These are phyloP conservation scores for Lasioglossum baleicum DNA, from an alignment of 1,140 invertebrate genomes.

Conservation along the genomic window DNA sequence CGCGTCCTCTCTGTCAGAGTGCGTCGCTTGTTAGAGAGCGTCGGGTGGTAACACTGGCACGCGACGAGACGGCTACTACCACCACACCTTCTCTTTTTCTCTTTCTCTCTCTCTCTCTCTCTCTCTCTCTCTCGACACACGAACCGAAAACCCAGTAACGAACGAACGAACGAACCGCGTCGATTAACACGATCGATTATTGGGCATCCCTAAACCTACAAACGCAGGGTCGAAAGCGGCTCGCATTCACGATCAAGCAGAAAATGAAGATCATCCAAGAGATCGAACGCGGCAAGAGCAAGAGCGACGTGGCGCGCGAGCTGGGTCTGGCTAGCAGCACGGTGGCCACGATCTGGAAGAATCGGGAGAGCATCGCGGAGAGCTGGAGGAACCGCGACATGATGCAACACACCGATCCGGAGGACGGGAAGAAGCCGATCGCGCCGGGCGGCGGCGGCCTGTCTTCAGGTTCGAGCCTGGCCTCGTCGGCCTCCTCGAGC, in stretches of 20 bases:
- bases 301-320: slow-evolving; percentile 82
- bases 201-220: slow-evolving; percentile 65
- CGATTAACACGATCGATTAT: slow-evolving; percentile 67
- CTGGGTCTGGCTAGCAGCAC: slow-evolving; percentile 82
- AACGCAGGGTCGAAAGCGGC: slow-evolving; percentile 82
- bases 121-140: too few relatives aligned
- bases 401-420: slow-evolving; percentile 70
- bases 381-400: slow-evolving; percentile 78
- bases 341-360: slow-evolving; percentile 83
- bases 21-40: slow-evolving; percentile 27
- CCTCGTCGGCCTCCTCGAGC: background rate
- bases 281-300: slow-evolving; percentile 82
- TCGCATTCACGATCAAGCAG: slow-evolving; percentile 83
- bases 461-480: slow-evolving; percentile 32
- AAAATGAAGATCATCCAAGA: slow-evolving; percentile 84
- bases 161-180: background rate
- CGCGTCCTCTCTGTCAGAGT: slow-evolving; percentile 19
- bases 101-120: too few relatives aligned
- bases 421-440: slow-evolving; percentile 45
- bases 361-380: slow-evolving; percentile 81
- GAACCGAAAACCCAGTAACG: too few relatives aligned
- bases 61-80: background rate
- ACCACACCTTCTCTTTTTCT: too few relatives aligned
- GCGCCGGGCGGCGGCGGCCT: background rate
- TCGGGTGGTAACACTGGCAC: slow-evolving; percentile 29